Evolutionary conservation across 2,113 vertebrate species (phyloP).

Genomic region (Gnathonemus longibarbis): DNA sequence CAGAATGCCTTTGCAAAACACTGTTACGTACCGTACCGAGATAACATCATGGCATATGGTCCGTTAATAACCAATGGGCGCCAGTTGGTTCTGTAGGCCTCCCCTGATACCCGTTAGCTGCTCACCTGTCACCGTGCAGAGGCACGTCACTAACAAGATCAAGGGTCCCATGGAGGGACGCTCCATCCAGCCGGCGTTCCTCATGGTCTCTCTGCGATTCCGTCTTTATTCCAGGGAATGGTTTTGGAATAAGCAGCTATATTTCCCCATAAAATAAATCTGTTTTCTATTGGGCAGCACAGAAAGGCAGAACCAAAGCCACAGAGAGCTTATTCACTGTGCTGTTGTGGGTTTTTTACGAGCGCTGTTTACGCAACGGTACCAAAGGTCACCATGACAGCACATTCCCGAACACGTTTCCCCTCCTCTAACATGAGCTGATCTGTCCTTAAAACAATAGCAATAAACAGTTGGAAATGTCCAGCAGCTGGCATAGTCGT

Average conservation of each 20-base stretch:
- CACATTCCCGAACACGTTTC: not conserved
- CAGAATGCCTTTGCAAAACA: not conserved
- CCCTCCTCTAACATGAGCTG: not conserved
- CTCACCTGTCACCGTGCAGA: conserved; percentile 7
- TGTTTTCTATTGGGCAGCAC: not conserved
- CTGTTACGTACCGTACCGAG: not conserved
- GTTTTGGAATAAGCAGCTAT: not conserved
- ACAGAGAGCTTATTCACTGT: not conserved
- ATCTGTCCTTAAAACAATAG: not conserved
- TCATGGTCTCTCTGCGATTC: not conserved
- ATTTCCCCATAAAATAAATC: not conserved
- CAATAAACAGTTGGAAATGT: not conserved
- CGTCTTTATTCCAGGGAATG: not conserved
- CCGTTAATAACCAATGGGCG: not conserved
- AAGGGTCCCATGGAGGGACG: too few relatives aligned
- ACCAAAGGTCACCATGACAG: conserved; percentile 34
- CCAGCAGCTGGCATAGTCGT: not conserved
- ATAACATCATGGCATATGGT: not conserved
- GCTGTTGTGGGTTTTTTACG: conserved; percentile 19
- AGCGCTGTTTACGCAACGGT: conserved; percentile 30
- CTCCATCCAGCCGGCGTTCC: not conserved
- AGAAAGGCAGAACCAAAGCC: not conserved
- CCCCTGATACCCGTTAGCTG: not conserved
- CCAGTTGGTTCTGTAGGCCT: not conserved
- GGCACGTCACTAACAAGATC: not conserved